phyloP scores from a whole-genome alignment of 2,888 invertebrate species.

The Pollenia labialis region DNA sequence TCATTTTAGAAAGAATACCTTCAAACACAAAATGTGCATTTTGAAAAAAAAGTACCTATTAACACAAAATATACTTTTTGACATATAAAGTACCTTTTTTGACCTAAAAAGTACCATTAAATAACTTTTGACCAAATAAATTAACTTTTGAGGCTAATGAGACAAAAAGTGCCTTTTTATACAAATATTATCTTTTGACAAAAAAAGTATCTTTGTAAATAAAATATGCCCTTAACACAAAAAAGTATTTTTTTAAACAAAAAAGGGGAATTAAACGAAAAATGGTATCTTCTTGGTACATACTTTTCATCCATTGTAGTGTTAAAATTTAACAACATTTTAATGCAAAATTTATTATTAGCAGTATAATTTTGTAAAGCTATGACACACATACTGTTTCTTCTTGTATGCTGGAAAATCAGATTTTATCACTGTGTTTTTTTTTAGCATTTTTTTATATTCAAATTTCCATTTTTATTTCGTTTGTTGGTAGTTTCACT shows the following conservation, averaged over 20 bases:
- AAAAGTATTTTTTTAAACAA: no score
- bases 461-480: conserved; percentile 44
- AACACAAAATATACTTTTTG: neutral
- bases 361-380: neutral
- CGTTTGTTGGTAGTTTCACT: conserved; percentile 18
- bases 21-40: neutral
- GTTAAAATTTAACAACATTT: neutral
- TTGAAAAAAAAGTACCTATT: neutral
- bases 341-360: conserved; percentile 10
- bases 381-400: neutral
- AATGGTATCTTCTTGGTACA: neutral
- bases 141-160: no score
- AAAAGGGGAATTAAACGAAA: no score
- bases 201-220: no score
- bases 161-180: no score
- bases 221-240: no score
- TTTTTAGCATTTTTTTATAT: neutral
- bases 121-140: no score
- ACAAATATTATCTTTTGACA: no score
- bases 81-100: no score
- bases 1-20: neutral
- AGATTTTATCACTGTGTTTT: conserved; percentile 51
- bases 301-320: neutral
- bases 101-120: no score
- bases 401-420: conserved; percentile 35